phyloP scores from a whole-genome alignment of 2,113 vertebrate species.

The Mus pahari region DNA sequence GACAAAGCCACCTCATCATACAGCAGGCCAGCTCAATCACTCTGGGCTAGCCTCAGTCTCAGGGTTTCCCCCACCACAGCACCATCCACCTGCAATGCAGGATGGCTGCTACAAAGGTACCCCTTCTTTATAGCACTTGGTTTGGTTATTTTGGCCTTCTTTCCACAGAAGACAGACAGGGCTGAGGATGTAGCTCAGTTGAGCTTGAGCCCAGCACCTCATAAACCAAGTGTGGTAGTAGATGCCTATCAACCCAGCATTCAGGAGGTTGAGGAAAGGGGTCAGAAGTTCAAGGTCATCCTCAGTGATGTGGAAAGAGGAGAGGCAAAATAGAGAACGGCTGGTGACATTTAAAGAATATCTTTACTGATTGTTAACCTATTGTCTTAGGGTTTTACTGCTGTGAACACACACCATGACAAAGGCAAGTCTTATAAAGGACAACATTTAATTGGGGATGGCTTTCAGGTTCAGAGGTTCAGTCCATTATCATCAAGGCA shows the following conservation, averaged over 20 bases:
- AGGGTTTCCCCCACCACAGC: fast-evolving
- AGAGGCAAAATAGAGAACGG: neutral
- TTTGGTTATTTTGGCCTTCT: no score
- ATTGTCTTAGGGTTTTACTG: no score
- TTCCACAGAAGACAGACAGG: neutral
- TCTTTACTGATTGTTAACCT: neutral
- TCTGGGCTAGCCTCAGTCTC: neutral
- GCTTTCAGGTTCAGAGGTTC: no score
- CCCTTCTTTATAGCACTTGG: neutral
- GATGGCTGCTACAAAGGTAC: fast-evolving
- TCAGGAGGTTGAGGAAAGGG: neutral
- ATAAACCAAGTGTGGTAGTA: neutral
- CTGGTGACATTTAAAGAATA: neutral
- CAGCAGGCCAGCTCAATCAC: neutral
- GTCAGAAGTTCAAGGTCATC: neutral
- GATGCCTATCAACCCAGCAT: neutral
- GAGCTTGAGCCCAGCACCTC: neutral
- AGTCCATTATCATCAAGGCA: no score
- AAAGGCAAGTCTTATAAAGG: no score
- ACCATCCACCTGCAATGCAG: neutral
- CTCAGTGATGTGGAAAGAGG: neutral
- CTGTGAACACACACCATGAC: no score
- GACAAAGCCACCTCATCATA: neutral
- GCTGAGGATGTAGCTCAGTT: neutral
- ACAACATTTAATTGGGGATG: no score